These are phyloP conservation scores for Nylanderia fulva DNA, from an alignment of 1,140 invertebrate species.

Conservation along the genomic window DNA sequence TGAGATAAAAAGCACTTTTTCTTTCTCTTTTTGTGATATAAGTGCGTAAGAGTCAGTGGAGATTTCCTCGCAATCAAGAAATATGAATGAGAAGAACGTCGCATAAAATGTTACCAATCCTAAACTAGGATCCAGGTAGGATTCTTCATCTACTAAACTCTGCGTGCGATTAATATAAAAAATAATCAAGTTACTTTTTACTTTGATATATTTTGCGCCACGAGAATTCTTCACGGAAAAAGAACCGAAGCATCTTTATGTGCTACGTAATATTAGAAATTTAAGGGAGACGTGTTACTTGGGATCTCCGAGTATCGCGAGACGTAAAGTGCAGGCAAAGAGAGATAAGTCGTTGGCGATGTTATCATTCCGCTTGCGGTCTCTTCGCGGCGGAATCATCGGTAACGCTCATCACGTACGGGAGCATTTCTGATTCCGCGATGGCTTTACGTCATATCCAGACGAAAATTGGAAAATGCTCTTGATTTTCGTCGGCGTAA, in stretches of 20 bases:
- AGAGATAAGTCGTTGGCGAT: conserved; percentile 35
- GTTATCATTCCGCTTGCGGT: conserved; percentile 74
- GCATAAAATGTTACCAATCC: neutral
- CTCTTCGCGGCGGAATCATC: conserved; percentile 70
- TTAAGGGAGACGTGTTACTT: neutral
- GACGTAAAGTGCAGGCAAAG: neutral
- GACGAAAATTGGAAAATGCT: conserved; percentile 81
- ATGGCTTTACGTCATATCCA: conserved; percentile 74
- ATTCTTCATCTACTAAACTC: neutral
- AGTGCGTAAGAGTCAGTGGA: neutral
- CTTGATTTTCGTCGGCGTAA: conserved; percentile 73
- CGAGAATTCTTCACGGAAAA: too few relatives aligned
- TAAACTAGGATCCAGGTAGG: neutral
- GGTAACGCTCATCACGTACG: conserved; percentile 77
- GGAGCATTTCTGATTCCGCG: conserved; percentile 74
- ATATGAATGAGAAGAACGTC: neutral
- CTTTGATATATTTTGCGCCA: too few relatives aligned
- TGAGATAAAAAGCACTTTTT: conserved; percentile 26
- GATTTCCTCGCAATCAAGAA: neutral
- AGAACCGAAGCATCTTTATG: too few relatives aligned
- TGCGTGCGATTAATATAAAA: too few relatives aligned
- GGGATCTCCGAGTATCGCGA: neutral
- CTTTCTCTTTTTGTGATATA: neutral
- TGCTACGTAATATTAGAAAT: neutral
- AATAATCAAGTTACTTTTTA: too few relatives aligned